Base-by-base conservation (phyloP, 2,113 vertebrate species). In the Pica pica region DNA sequence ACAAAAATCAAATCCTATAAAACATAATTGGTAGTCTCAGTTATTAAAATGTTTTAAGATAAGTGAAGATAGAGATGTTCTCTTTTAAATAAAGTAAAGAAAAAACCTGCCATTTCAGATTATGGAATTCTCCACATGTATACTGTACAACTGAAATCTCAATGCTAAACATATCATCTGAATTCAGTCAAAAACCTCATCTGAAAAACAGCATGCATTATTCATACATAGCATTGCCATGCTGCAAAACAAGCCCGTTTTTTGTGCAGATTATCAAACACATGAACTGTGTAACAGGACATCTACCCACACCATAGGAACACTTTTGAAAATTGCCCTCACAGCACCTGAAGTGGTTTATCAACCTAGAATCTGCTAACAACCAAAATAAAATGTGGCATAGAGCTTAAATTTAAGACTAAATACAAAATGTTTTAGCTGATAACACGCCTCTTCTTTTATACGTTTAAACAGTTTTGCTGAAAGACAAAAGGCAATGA, bases 21-120 rank as follows among this genome's bases (percentile, higher is more conserved):
- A 98, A 97, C 86, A 91, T 97, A 97, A 98, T 97, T 97, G 96
- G 84, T 97, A 98, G 95, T 95, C 93, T 96, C 93, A 93, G 94
- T 96, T 97, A 98, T 98, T 97, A 98, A 97, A 97, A 97, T 97
- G 95, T 97, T 98, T 97, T 98, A 97, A 96, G 96, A 65, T 97
- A 98, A 97, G 93, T 96, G 92, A 97, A 98, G 97, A 97, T 92
- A 96, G 96, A 97, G 92, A 97, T 97, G 87, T 93, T 79, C 84
- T 90, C 42, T 97, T 97, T 96, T 77, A 97, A 97, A 95, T 69
- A 76, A 80, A 75, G 55, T 69, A 76, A 80, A 75, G 55, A 55
- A 97, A 97, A 91, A 93, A 8, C 1, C 59, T 96, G 78, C 55
- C 92, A 86, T 90, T 98, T 95, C 91, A 94, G 86, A 78, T 84